phyloP scores from a whole-genome alignment of 1,140 invertebrate species.

The Cyclargus thomasi region DNA sequence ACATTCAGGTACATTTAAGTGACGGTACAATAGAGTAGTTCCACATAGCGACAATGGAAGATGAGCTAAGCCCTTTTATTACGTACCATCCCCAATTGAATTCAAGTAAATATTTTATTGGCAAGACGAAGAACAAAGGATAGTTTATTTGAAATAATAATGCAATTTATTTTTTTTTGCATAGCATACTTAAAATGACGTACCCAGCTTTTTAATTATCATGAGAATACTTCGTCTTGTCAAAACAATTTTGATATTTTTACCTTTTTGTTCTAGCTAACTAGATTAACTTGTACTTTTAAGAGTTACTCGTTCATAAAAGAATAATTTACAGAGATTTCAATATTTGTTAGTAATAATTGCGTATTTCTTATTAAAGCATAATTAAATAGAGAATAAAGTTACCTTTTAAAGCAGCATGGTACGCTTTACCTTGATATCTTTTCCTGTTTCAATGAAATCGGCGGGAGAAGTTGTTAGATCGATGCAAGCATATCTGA shows the following conservation, averaged over 20 bases:
- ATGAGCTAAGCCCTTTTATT: constrained; percentile 45
- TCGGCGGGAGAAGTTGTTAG: constrained; percentile 28
- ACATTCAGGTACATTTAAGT: constrained; percentile 10
- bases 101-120: constrained; percentile 21
- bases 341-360: constrained; percentile 14
- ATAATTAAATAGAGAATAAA: constrained; percentile 12
- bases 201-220: background rate
- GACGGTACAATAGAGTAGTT: constrained; percentile 43
- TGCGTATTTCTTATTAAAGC: constrained; percentile 20
- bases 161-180: background rate
- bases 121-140: background rate
- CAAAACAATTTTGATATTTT: background rate
- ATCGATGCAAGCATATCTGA: constrained; percentile 18
- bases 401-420: constrained; percentile 50
- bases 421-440: constrained; percentile 55
- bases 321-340: constrained; percentile 9
- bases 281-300: constrained; percentile 14
- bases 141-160: background rate
- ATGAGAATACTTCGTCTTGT: background rate
- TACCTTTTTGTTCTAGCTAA: background rate
- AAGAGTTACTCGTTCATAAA: constrained; percentile 4
- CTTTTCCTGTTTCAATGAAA: constrained; percentile 44
- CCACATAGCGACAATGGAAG: constrained; percentile 50
- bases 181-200: too few relatives aligned
- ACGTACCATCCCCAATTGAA: constrained; percentile 5